These are phyloP conservation scores for Aegithalos caudatus DNA, from an alignment of 2,113 vertebrate genomes.

Conservation along the genomic window DNA sequence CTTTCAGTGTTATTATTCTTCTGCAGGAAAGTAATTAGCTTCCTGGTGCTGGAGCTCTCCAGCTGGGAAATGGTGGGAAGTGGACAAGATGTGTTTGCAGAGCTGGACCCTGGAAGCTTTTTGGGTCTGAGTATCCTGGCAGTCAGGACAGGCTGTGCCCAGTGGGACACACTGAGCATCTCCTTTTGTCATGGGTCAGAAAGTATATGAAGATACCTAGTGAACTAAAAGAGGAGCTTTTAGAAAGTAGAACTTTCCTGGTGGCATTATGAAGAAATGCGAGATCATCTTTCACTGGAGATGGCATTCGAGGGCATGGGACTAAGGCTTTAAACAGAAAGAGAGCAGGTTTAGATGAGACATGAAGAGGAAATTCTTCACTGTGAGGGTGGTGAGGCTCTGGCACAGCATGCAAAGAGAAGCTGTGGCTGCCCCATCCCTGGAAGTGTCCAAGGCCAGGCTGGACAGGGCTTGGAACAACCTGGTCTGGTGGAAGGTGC, in stretches of 20 bases:
- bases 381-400: background rate
- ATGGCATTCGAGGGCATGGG: background rate
- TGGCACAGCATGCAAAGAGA: background rate
- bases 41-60: background rate
- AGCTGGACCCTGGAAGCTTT: background rate
- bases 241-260: background rate
- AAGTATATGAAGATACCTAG: background rate
- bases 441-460: background rate
- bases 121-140: background rate
- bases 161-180: background rate
- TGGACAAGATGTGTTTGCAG: background rate
- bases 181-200: background rate
- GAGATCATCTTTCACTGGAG: background rate
- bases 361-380: background rate
- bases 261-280: background rate
- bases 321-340: background rate
- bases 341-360: background rate
- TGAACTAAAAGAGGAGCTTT: background rate
- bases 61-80: background rate
- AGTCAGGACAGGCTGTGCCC: background rate
- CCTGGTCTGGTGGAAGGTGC: rapidly evolving
- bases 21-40: background rate
- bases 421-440: background rate
- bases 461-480: background rate
- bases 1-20: background rate